These are phyloP conservation scores for Syncerus caffer DNA, from an alignment of 2,797 vertebrate genomes.

Conservation along the genomic window DNA sequence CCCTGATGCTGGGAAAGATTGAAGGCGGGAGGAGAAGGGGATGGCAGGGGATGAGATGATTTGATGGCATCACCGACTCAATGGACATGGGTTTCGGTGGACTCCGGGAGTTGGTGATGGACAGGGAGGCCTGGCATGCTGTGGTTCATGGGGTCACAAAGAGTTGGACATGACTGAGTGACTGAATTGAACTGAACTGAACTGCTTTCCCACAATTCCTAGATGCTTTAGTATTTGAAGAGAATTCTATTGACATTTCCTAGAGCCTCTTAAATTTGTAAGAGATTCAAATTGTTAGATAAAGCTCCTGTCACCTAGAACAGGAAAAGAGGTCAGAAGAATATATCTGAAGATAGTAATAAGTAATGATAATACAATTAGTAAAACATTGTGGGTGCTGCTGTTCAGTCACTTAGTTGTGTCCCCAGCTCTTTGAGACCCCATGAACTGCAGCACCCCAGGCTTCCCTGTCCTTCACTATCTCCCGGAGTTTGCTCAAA, in stretches of 20 bases:
- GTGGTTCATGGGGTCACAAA: rapidly evolving
- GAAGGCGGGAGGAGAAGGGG: too few relatives aligned
- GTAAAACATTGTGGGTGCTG: background rate
- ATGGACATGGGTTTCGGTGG: too few relatives aligned
- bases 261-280: background rate
- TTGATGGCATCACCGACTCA: too few relatives aligned
- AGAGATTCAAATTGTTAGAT: background rate
- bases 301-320: background rate
- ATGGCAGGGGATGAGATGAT: too few relatives aligned
- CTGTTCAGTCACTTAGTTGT: background rate
- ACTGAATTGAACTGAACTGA: too few relatives aligned
- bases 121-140: too few relatives aligned
- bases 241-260: background rate
- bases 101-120: too few relatives aligned
- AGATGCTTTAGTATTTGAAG: background rate
- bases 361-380: background rate
- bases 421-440: background rate
- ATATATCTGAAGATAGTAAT: background rate
- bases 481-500: background rate
- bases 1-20: too few relatives aligned
- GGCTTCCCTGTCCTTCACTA: background rate
- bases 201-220: background rate
- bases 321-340: background rate
- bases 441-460: background rate
- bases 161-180: rapidly evolving